phyloP scores from a whole-genome alignment of 1,140 invertebrate genomes.

The Zaprionus taronus region DNA sequence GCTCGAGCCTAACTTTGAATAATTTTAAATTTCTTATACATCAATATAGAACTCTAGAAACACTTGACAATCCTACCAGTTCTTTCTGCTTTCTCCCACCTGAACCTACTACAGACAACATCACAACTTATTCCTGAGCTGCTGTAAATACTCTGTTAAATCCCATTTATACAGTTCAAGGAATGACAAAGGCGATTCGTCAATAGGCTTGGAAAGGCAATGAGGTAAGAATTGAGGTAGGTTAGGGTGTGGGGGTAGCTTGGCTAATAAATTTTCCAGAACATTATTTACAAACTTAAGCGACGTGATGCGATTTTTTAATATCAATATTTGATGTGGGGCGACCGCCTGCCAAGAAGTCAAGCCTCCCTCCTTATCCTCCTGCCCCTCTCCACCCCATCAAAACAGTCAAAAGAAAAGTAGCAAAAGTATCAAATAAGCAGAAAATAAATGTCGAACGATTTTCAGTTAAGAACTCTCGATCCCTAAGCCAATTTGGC shows the following conservation, averaged over 20 bases:
- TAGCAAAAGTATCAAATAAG: constrained; percentile 65
- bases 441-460: constrained; percentile 71
- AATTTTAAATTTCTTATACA: not conserved
- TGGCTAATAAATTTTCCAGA: constrained; percentile 77
- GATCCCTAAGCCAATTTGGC: constrained; percentile 58
- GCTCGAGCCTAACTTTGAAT: not conserved
- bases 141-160: constrained; percentile 61
- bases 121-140: not conserved
- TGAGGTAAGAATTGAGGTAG: not conserved
- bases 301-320: constrained; percentile 81
- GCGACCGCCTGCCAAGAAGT: not conserved
- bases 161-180: constrained; percentile 71
- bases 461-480: constrained; percentile 60
- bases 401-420: constrained; percentile 21
- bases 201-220: constrained; percentile 24
- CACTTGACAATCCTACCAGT: not conserved
- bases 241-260: not conserved
- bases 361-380: not conserved
- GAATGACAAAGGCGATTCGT: constrained; percentile 25
- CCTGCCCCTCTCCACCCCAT: not conserved
- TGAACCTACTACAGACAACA: constrained; percentile 24
- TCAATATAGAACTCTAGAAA: not conserved
- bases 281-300: constrained; percentile 79
- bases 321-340: constrained; percentile 74
- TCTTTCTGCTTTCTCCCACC: constrained; percentile 1